Percentiles rank a stretch among this genome's conserved stretches.
These are phyloP conservation scores for Delichon dasypus DNA, from an alignment of 2,797 vertebrate genomes.

Conservation along the genomic window DNA sequence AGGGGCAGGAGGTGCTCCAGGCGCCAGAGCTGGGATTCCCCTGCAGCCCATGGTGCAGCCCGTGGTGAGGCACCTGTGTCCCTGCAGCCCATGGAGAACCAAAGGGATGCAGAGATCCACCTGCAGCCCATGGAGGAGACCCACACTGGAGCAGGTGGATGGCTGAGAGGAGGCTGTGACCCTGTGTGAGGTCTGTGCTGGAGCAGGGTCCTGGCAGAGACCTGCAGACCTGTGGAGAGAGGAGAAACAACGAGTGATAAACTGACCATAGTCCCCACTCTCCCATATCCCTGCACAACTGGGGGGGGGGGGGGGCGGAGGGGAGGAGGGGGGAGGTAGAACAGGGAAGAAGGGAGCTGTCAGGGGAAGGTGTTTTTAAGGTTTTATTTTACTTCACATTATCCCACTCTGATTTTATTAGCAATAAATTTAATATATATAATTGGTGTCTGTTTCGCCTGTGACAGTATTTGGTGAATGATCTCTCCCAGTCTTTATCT, in stretches of 20 bases:
- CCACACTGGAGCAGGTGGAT: not conserved
- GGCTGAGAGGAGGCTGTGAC: not conserved
- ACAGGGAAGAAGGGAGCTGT: not conserved
- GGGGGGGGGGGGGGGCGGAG: no score
- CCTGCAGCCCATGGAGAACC: not conserved
- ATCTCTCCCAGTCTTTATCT: not conserved
- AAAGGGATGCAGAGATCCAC: not conserved
- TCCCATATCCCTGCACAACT: not conserved
- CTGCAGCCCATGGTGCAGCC: not conserved
- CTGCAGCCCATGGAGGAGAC: not conserved
- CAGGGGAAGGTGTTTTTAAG: not conserved
- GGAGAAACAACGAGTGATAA: not conserved
- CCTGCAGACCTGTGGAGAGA: not conserved
- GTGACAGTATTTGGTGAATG: not conserved
- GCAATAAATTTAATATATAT: not conserved
- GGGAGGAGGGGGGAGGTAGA: not conserved
- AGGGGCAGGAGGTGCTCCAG: not conserved
- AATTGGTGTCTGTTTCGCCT: not conserved
- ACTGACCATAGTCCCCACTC: not conserved
- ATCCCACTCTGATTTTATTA: not conserved
- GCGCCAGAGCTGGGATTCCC: not conserved
- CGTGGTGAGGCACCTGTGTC: not conserved
- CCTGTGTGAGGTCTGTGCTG: rapidly evolving
- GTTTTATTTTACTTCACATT: not conserved
- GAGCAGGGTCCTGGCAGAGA: not conserved